Percentiles rank a stretch among this genome's conserved stretches.
phyloP scores from a whole-genome alignment of 1,140 invertebrate species.

The Diachasma alloeum region DNA sequence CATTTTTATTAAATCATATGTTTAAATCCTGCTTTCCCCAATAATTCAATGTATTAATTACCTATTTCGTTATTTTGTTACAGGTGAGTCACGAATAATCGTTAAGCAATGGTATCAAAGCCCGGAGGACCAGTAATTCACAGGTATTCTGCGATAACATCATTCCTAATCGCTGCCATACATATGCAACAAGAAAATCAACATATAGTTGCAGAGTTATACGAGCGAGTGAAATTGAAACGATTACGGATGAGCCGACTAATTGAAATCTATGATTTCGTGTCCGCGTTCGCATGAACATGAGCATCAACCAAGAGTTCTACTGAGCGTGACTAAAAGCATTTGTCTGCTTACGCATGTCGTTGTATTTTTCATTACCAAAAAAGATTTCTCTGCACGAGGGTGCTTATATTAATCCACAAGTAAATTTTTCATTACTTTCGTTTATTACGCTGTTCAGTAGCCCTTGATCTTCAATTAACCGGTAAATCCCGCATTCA shows the following conservation, averaged over 20 bases:
- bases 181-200: background rate
- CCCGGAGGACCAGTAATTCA: background rate
- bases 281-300: slow-evolving; percentile 24
- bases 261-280: slow-evolving; percentile 62
- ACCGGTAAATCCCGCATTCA: background rate
- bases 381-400: no score
- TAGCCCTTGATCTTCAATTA: background rate
- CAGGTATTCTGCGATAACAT: background rate
- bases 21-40: no score
- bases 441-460: background rate
- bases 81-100: background rate
- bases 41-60: background rate
- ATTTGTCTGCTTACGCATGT: no score
- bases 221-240: background rate
- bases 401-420: no score
- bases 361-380: no score
- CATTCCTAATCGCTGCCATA: background rate
- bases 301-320: no score
- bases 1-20: no score
- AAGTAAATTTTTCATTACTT: no score
- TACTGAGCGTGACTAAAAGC: background rate
- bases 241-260: slow-evolving; percentile 33
- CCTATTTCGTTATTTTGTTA: background rate
- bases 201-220: background rate
- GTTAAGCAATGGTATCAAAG: background rate